Conservation (phyloP, 2,113 vertebrate species). For the Pholis gunnellus region DNA sequence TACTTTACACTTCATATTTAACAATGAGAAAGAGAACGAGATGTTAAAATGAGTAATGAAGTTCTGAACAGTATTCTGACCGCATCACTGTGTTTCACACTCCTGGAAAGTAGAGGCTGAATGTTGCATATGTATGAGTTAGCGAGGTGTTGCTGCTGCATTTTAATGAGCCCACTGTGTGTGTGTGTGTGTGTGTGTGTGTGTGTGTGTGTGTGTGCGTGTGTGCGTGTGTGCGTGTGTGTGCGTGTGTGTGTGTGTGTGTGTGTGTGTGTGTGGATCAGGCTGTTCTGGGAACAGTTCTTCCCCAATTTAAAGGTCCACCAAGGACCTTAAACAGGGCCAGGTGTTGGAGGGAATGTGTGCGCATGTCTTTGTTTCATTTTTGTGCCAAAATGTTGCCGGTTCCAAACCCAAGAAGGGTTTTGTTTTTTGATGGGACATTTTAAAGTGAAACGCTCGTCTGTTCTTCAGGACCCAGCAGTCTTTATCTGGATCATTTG, state of each 20-base stretch:
- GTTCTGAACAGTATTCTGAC: slow-evolving; percentile 54
- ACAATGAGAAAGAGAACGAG: not conserved
- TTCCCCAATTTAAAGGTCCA: not conserved
- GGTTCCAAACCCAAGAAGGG: not conserved
- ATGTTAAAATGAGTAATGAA: not conserved
- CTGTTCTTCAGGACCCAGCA: too few species aligned
- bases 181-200: not conserved
- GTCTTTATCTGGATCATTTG: too few species aligned
- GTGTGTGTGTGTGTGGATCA: not conserved
- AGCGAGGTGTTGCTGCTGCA: slow-evolving; percentile 24
- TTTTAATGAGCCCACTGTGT: slow-evolving; percentile 24
- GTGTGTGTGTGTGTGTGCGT: too few species aligned
- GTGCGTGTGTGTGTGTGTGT: not conserved
- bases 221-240: too few species aligned
- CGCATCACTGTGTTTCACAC: slow-evolving; percentile 69
- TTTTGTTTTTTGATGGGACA: too few species aligned
- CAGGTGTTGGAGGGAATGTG: not conserved
- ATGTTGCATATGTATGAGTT: slow-evolving; percentile 31
- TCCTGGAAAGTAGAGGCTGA: slow-evolving; percentile 32
- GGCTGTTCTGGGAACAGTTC: not conserved
- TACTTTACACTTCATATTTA: not conserved
- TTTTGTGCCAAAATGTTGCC: slow-evolving; percentile 23
- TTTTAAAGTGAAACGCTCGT: too few species aligned
- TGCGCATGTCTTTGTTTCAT: slow-evolving; percentile 18
- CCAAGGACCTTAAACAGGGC: not conserved